Evolutionary conservation across 1,140 invertebrate genomes (phyloP), one percentile per base, ranked within the genome.

Genomic region (Condylostylus longicornis): DNA sequence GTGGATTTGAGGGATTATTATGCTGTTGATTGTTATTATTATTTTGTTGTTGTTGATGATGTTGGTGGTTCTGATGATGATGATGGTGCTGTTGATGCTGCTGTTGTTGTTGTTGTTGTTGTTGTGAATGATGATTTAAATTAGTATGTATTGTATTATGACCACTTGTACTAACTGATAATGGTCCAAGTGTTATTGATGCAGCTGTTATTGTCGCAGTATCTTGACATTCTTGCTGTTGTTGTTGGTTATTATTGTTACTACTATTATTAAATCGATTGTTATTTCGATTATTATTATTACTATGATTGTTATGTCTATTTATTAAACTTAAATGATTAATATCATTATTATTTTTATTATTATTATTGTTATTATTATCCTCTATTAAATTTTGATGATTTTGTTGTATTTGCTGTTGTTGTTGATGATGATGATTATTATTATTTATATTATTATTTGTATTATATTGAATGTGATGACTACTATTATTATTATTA

Each of bases 401-500:
- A 33, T 44, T 45, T 21, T 51, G 46, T 35, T 51, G 48, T 38
- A 46, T 42, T 28, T 48, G 46, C 42, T 48, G 45, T 43, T 51
- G 19, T 5, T 14, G 12, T 27, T 17, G 18, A 34, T 34, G 23
- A 27, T 35, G 31, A 40, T 28, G 33, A 10, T n/a, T 23, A 29
- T 36, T 22, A 17, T 13, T 47, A 29, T 47, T 44, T 38, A 43
- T 41, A 43, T 43, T 39, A 46, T 49, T 19, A 22, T 25, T 15
- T n/a, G 27, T 13, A 10, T 18, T 22, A 37, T 44, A 36, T 40
- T 33, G 45, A 40, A 35, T 48, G 53, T 20, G 46, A 35, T 44
- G 50, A 32, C 49, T 46, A 34, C 48, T 50, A 31, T 53, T 50
- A 43, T 62, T 46, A 47, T 57, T 62, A 58, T 63, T 63, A 68